Conservation (phyloP, 2,113 vertebrate species). For the Anser cygnoides region DNA sequence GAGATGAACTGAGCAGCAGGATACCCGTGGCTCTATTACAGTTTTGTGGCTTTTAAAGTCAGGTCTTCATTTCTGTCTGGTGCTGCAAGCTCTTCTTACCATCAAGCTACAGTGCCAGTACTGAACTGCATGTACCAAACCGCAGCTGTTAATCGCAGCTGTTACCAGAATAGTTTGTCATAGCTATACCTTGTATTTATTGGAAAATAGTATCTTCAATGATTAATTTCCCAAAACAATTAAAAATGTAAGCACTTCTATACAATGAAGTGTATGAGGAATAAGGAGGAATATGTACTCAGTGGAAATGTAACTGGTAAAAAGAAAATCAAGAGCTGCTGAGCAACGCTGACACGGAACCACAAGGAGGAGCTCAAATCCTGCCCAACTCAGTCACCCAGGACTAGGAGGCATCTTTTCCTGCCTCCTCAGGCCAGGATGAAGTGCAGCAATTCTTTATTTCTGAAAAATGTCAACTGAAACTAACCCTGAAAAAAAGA, state of each 20-base stretch:
- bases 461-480: background rate
- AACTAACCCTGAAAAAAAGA: background rate
- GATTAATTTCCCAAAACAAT: background rate
- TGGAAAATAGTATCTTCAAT: background rate
- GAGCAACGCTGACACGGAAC: background rate
- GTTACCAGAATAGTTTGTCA: background rate
- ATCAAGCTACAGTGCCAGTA: background rate
- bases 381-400: background rate
- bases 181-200: too few species aligned
- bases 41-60: background rate
- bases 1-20: background rate
- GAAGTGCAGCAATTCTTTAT: background rate
- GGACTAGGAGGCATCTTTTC: background rate
- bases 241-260: background rate
- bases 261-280: background rate
- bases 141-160: background rate
- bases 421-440: background rate
- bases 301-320: background rate
- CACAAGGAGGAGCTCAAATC: slow-evolving; percentile 47
- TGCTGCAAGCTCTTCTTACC: background rate
- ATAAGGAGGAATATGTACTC: background rate
- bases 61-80: background rate
- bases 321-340: background rate
- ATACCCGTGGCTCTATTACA: background rate
- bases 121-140: rapidly evolving